Base-by-base conservation (phyloP, 2,888 invertebrate species). In the Ennomos erosarius region DNA sequence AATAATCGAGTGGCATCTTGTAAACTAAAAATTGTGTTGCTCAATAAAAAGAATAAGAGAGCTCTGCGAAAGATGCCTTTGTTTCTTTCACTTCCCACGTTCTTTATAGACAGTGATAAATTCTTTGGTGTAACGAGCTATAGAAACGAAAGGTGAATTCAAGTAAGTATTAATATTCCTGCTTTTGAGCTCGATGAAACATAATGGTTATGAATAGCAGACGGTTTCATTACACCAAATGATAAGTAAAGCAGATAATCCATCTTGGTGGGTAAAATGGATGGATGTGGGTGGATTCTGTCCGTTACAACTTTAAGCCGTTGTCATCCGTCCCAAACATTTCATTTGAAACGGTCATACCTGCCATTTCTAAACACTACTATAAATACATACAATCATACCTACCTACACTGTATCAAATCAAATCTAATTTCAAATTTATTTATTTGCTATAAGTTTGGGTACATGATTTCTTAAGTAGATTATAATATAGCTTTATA, bases 1-100 rank as follows among this genome's bases (percentile, higher is more conserved):
- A 26, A 26, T 26, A 26, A 26, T 26, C 6, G 26, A 26, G 1
- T 26, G 5, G 26, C 3, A 26, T 26, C 26, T 4, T 26, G n/a
- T n/a, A n/a, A n/a, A n/a, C n/a, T 5, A 38, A 8, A 8, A n/a
- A 38, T 38, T 37, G 9, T 38, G n/a, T 46, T 45, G n/a, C 4
- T n/a, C 42, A 26, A 42, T 35, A 40, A 55, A 47, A 46, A 49
- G 47, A 47, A n/a, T n/a, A n/a, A 37, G 42, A 16, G 26, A 26
- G 26, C 6, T 26, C 26, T 44, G 44, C 38, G 40, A 57, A 57
- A 46, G 39, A 56, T 42, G 9, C 5, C 52, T 36, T 57, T 50
- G 39, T 50, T 48, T 58, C 44, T 66, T 65, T 43, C 11, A 26
- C 58, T 48, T 43, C 58, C 52, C 52, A 58, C 58, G 51, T 48